phyloP scores from a whole-genome alignment of 2,113 vertebrate genomes.

The Stomatorhinus ivindoensis region DNA sequence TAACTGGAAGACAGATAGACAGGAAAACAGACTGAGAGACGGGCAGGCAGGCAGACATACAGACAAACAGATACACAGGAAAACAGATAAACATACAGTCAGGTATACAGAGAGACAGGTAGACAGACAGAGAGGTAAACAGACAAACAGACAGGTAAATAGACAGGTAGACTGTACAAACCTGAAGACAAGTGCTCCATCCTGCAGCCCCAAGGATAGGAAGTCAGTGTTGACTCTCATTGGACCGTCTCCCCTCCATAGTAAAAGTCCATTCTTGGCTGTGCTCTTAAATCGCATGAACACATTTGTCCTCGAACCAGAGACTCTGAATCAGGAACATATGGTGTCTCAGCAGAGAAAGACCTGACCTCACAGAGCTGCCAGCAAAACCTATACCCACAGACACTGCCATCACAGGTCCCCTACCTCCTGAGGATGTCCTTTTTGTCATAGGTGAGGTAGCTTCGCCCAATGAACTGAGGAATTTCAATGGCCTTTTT shows the following conservation, averaged over 20 bases:
- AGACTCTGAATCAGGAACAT: conserved; percentile 50
- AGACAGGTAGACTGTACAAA: neutral
- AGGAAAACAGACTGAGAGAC: neutral
- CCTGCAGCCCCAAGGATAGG: conserved; percentile 68
- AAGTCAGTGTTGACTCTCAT: conserved; percentile 69
- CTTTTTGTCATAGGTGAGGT: conserved; percentile 65
- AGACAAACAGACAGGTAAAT: neutral
- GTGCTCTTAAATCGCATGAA: conserved; percentile 75
- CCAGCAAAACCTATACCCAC: neutral
- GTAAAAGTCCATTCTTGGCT: conserved; percentile 64
- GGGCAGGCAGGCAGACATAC: neutral
- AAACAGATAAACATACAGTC: neutral
- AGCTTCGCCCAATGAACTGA: conserved; percentile 74
- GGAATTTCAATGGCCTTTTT: conserved; percentile 70
- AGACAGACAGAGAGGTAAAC: neutral
- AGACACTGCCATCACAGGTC: neutral
- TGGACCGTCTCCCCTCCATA: conserved; percentile 69
- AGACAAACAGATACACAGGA: neutral
- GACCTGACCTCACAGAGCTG: neutral
- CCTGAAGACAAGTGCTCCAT: conserved; percentile 71
- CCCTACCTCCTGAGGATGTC: conserved; percentile 72
- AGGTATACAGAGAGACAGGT: neutral
- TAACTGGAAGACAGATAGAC: neutral
- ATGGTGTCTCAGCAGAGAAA: neutral
- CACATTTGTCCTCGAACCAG: conserved; percentile 63